Evolutionary conservation across 2,888 invertebrate genomes (phyloP).

Genomic region (Peribatodes rhomboidaria): DNA sequence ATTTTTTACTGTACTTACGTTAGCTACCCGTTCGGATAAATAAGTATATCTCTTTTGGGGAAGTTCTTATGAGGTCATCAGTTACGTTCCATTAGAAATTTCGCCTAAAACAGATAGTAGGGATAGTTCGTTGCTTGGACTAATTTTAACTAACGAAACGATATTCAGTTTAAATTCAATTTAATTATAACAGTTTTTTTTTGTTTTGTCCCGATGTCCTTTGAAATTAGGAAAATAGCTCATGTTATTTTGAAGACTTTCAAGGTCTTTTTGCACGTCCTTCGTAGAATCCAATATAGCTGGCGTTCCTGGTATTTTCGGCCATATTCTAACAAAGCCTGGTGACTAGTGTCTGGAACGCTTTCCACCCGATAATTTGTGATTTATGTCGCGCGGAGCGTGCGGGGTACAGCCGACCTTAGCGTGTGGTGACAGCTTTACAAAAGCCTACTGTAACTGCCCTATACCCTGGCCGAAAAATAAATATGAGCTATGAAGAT

Average conservation of each 20-base stretch:
- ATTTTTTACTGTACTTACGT: background rate
- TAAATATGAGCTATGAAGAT: too few species aligned
- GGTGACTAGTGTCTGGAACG: slow-evolving; percentile 8
- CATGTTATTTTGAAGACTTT: too few species aligned
- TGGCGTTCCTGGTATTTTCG: slow-evolving; percentile 1
- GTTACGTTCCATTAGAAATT: too few species aligned
- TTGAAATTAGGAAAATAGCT: too few species aligned
- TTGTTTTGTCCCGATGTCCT: too few species aligned
- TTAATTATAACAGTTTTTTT: background rate
- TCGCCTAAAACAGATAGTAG: too few species aligned
- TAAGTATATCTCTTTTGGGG: too few species aligned
- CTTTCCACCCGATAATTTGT: slow-evolving; percentile 2
- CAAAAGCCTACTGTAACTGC: background rate
- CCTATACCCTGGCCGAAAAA: background rate
- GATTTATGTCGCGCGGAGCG: slow-evolving; percentile 10
- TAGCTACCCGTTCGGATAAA: too few species aligned
- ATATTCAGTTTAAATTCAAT: too few species aligned
- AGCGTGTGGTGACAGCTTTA: slow-evolving; percentile 1
- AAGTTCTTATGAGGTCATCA: too few species aligned
- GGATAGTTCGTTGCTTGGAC: too few species aligned
- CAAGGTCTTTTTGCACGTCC: background rate
- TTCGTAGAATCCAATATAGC: background rate
- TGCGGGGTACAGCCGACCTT: background rate
- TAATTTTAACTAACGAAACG: too few species aligned
- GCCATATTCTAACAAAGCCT: slow-evolving; percentile 10